Evolutionary conservation across 2,797 vertebrate genomes (phyloP).

Genomic region (Notolepis coatsorum): DNA sequence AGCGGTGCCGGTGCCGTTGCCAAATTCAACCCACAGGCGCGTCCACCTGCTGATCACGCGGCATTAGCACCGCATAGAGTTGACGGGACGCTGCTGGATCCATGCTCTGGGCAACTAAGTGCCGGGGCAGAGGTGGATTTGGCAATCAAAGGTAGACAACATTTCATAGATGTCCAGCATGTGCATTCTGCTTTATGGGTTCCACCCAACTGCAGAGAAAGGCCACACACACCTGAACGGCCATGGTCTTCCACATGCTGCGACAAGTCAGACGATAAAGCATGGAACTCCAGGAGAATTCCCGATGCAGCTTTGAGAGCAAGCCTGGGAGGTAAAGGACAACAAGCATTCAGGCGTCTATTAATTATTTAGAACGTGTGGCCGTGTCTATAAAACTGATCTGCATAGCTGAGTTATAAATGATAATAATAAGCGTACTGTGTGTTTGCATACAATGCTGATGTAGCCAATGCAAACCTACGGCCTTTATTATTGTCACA

Average conservation of each 20-base stretch:
- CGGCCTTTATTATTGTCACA: background rate
- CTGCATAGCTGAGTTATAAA: no score
- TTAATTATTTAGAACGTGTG: no score
- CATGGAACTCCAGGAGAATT: conserved; percentile 76
- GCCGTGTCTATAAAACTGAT: no score
- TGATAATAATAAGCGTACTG: no score
- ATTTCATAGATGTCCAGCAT: conserved; percentile 59
- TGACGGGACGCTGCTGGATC: conserved; percentile 67
- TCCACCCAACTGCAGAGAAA: conserved; percentile 43
- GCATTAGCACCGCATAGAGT: conserved; percentile 65
- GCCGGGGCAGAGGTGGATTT: conserved; percentile 67
- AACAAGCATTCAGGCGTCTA: no score
- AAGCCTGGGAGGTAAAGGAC: conserved; percentile 69
- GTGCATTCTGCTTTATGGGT: conserved; percentile 54
- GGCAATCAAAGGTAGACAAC: conserved; percentile 48
- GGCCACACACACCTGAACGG: conserved; percentile 41
- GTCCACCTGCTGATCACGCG: conserved; percentile 13
- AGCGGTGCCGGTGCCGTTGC: conserved; percentile 49
- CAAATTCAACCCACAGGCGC: conserved; percentile 51
- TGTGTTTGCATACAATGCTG: no score
- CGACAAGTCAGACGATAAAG: conserved; percentile 54
- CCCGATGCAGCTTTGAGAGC: conserved; percentile 66
- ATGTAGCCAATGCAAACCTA: no score
- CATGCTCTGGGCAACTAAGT: conserved; percentile 75
- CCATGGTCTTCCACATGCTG: conserved; percentile 16